These are phyloP conservation scores for Acronicta leporina DNA, from an alignment of 2,888 invertebrate genomes.

Conservation along the genomic window DNA sequence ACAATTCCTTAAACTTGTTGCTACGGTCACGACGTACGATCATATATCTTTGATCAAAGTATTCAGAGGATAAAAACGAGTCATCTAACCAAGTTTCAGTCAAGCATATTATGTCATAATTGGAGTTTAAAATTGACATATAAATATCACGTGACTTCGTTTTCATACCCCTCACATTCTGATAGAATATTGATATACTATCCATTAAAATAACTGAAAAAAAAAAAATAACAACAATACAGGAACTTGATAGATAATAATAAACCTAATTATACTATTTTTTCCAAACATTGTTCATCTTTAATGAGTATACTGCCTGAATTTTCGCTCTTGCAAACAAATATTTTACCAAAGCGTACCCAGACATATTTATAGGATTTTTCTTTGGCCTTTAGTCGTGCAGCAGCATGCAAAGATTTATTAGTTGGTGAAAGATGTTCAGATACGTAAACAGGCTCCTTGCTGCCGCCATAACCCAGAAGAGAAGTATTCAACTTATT, in stretches of 20 bases:
- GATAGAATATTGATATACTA: slow-evolving; percentile 10
- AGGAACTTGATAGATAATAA: background rate
- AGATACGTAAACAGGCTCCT: slow-evolving; percentile 5
- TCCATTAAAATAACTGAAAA: too few relatives aligned
- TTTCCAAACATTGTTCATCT: background rate
- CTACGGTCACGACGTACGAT: slow-evolving; percentile 8
- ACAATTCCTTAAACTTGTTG: background rate
- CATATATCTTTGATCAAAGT: slow-evolving; percentile 13
- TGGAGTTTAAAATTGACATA: slow-evolving; percentile 7
- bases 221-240: too few relatives aligned
- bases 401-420: slow-evolving; percentile 19
- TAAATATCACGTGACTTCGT: slow-evolving; percentile 6
- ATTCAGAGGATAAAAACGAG: slow-evolving; percentile 14
- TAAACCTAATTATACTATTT: background rate
- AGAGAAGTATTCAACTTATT: slow-evolving; percentile 7
- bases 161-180: slow-evolving; percentile 13
- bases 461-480: slow-evolving; percentile 4
- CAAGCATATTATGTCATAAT: slow-evolving; percentile 11
- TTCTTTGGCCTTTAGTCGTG: slow-evolving; percentile 11
- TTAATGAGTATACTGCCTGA: slow-evolving; percentile 1
- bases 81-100: slow-evolving; percentile 14
- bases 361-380: slow-evolving; percentile 10
- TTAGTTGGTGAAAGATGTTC: too few relatives aligned
- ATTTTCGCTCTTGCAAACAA: slow-evolving; percentile 1
- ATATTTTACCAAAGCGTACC: slow-evolving; percentile 2